Percentiles rank a stretch among this genome's conserved stretches.
phyloP scores from a whole-genome alignment of 1,140 invertebrate genomes.

The Aethina tumida region DNA sequence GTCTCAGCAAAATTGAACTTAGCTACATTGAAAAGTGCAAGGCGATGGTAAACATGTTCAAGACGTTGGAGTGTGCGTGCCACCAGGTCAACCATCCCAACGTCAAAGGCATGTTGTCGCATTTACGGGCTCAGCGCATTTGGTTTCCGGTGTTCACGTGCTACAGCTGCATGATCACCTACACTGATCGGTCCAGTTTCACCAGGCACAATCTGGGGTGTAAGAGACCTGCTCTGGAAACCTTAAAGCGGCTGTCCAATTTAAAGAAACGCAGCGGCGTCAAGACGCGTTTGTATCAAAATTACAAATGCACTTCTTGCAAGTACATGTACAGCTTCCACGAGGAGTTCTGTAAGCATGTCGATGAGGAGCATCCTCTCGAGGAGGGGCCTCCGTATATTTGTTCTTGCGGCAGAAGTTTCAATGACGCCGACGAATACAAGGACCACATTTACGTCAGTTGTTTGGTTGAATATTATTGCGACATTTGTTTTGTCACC shows the following conservation, averaged over 20 bases:
- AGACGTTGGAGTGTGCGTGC: conserved; percentile 26
- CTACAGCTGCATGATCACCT: conserved; percentile 47
- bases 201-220: conserved; percentile 25
- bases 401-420: conserved; percentile 23
- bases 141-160: conserved; percentile 41
- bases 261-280: conserved; percentile 22
- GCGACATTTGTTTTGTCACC: conserved; percentile 28
- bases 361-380: conserved; percentile 25
- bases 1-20: conserved; percentile 27
- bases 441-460: conserved; percentile 26
- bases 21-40: conserved; percentile 32
- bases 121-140: conserved; percentile 22
- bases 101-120: conserved; percentile 23
- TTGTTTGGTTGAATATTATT: conserved; percentile 28
- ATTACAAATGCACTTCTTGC: conserved; percentile 28
- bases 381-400: conserved; percentile 11
- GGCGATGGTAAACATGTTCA: conserved; percentile 29
- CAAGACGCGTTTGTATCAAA: conserved; percentile 30
- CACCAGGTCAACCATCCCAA: conserved; percentile 25
- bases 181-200: conserved; percentile 30
- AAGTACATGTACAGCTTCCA: conserved; percentile 28
- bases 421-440: conserved; percentile 24
- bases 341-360: conserved; percentile 29
- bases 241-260: conserved; percentile 24
- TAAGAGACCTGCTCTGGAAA: conserved; percentile 20